phyloP scores from a whole-genome alignment of 2,888 invertebrate species.

The Euphydryas editha region DNA sequence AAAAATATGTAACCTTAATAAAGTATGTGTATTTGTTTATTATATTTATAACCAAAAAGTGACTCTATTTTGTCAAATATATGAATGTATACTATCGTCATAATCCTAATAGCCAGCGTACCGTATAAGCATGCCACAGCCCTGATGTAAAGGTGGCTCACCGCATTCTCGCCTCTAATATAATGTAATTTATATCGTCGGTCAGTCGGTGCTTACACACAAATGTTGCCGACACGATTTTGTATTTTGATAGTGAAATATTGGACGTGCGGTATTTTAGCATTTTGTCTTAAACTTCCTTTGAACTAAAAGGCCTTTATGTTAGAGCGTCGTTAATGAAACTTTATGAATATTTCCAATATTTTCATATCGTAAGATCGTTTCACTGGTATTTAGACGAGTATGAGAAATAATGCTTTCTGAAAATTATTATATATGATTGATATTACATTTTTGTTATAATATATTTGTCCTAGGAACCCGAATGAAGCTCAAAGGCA shows the following conservation, averaged over 20 bases:
- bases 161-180: conserved; percentile 36
- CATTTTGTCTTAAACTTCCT: conserved; percentile 13
- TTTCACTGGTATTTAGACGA: not conserved
- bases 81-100: conserved; percentile 4
- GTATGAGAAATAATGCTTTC: not conserved
- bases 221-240: conserved; percentile 31
- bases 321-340: not conserved
- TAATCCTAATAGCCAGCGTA: conserved; percentile 21
- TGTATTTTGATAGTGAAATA: conserved; percentile 27
- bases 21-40: no score
- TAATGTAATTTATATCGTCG: conserved; percentile 37
- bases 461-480: conserved; percentile 81
- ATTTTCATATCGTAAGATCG: not conserved
- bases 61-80: no score
- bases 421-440: not conserved
- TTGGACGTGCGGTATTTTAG: conserved; percentile 6
- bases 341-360: not conserved
- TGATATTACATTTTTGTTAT: not conserved
- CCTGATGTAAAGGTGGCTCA: conserved; percentile 20
- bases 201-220: conserved; percentile 32
- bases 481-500: conserved; percentile 93
- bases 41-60: no score
- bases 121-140: conserved; percentile 16
- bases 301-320: conserved; percentile 8
- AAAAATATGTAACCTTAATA: no score